Evolutionary conservation across 2,113 vertebrate genomes (phyloP).

Genomic region (Tauraco erythrolophus): DNA sequence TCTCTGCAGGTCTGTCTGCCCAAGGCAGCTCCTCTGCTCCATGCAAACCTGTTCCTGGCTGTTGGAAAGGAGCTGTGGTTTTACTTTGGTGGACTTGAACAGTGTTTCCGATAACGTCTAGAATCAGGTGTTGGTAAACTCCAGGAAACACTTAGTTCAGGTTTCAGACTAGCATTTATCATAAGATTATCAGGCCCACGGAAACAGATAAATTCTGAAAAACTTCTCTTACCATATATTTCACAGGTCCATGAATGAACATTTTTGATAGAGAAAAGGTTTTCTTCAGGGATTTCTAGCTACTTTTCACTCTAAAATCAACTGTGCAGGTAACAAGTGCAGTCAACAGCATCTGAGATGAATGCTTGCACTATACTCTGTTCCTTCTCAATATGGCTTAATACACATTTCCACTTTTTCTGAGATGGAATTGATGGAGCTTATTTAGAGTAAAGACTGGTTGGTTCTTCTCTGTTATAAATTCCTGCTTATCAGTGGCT

Average conservation of each 20-base stretch:
- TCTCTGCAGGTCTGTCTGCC: constrained; percentile 32
- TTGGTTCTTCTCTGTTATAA: neutral
- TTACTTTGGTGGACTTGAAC: neutral
- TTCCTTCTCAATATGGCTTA: neutral
- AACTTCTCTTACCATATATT: neutral
- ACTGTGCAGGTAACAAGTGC: neutral
- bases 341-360: neutral
- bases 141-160: neutral
- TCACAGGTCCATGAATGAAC: neutral
- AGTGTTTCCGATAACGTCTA: neutral
- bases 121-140: neutral
- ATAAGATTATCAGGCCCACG: neutral
- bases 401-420: neutral
- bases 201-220: neutral
- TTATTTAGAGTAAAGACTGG: neutral
- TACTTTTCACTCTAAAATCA: neutral
- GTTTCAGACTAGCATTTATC: neutral
- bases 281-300: neutral
- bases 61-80: neutral
- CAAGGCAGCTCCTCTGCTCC: neutral
- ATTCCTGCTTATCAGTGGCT: neutral
- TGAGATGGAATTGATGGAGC: neutral
- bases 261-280: neutral
- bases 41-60: neutral
- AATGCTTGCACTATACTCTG: neutral